phyloP scores from a whole-genome alignment of 1,140 invertebrate genomes.

The Notospermus geniculatus region DNA sequence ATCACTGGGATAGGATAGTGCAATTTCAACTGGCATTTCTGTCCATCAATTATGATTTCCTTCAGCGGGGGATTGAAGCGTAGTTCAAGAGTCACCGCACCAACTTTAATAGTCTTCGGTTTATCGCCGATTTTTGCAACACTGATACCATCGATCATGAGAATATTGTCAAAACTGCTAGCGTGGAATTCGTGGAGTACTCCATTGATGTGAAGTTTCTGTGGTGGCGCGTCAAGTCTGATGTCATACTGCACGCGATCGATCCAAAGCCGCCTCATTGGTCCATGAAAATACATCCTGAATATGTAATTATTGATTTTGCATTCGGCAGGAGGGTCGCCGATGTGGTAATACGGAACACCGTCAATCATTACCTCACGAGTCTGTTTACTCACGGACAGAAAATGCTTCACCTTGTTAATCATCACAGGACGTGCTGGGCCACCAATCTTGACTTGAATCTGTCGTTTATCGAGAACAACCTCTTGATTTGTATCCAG shows the following conservation, averaged over 20 bases:
- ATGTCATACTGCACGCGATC: slow-evolving; percentile 46
- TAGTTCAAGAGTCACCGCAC: slow-evolving; percentile 36
- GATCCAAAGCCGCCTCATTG: slow-evolving; percentile 44
- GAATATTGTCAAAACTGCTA: slow-evolving; percentile 46
- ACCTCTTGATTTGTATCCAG: slow-evolving; percentile 26
- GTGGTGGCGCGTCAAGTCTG: slow-evolving; percentile 49
- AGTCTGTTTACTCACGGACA: slow-evolving; percentile 6
- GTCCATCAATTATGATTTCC: slow-evolving; percentile 76
- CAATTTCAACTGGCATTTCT: slow-evolving; percentile 78
- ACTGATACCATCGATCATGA: slow-evolving; percentile 41
- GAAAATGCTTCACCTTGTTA: slow-evolving; percentile 17
- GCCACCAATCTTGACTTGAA: slow-evolving; percentile 35
- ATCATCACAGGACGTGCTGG: slow-evolving; percentile 32
- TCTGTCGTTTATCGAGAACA: slow-evolving; percentile 46
- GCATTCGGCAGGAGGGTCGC: slow-evolving; percentile 44
- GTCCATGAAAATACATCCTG: slow-evolving; percentile 47
- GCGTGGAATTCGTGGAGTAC: slow-evolving; percentile 40
- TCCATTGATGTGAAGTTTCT: slow-evolving; percentile 36
- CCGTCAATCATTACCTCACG: slow-evolving; percentile 40
- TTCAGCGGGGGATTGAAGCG: slow-evolving; percentile 50
- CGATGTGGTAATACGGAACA: slow-evolving; percentile 42
- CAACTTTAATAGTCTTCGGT: slow-evolving; percentile 40
- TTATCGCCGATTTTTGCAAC: slow-evolving; percentile 44
- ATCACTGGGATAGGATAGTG: slow-evolving; percentile 82
- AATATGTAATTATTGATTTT: slow-evolving; percentile 26